A percentile compares a stretch with the other conserved stretches of the same genome.
These are phyloP conservation scores for Mellilla xanthometata DNA, from an alignment of 2,888 invertebrate genomes.

Conservation along the genomic window DNA sequence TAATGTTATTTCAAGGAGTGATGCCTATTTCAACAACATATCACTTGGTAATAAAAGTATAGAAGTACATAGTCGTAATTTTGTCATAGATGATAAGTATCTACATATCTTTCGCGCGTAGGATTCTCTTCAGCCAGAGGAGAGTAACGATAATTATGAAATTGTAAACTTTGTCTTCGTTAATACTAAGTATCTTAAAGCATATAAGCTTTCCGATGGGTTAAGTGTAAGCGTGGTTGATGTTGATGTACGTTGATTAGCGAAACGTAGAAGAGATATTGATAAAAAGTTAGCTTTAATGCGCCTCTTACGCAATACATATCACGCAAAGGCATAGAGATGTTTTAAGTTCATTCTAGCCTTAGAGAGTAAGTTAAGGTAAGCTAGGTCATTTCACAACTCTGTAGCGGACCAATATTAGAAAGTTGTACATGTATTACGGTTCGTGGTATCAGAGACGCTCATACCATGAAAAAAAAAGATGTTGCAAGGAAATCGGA, in stretches of 20 bases:
- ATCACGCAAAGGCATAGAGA: conserved; percentile 79
- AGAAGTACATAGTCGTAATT: conserved; percentile 71
- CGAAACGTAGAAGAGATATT: conserved; percentile 43
- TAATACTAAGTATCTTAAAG: conserved; percentile 39
- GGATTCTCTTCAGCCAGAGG: conserved; percentile 49
- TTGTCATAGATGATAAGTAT: conserved; percentile 67
- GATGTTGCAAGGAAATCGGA: conserved; percentile 10
- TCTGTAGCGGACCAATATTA: conserved; percentile 82
- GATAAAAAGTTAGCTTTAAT: conserved; percentile 61
- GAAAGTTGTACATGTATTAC: conserved; percentile 78
- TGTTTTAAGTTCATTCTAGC: conserved; percentile 71
- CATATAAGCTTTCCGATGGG: conserved; percentile 38
- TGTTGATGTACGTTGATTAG: conserved; percentile 40
- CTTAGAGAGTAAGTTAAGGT: conserved; percentile 55
- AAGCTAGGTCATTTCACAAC: conserved; percentile 79
- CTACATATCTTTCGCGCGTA: conserved; percentile 68
- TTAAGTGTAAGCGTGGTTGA: conserved; percentile 34
- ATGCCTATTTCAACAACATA: conserved; percentile 79
- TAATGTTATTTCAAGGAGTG: conserved; percentile 72
- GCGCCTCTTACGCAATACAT: conserved; percentile 79
- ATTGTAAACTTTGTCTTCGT: conserved; percentile 46
- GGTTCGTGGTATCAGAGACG: conserved; percentile 46
- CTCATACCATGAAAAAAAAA: conserved; percentile 23
- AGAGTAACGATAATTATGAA: conserved; percentile 36
- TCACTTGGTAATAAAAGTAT: conserved; percentile 82